Evolutionary conservation across 53 echinoderm and acorn worm genomes (phyloP).

Genomic region (Hippasteria phrygiana): DNA sequence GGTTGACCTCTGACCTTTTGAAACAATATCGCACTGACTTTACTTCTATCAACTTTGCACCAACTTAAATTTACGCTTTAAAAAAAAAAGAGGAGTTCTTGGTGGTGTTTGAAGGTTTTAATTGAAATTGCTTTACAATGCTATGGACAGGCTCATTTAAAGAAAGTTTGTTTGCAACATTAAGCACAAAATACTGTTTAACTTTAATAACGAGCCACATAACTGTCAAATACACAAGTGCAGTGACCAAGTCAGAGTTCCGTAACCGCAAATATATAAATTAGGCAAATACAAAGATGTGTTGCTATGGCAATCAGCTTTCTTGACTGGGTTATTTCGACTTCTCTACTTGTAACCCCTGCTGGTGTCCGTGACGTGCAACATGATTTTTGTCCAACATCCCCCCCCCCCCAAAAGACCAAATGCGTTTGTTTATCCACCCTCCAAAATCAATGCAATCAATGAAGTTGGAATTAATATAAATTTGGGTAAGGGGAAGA

Average conservation of each 20-base stretch:
- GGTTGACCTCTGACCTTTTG: not conserved
- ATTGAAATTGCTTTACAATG: constrained; percentile 55
- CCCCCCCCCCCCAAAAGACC: too few relatives aligned
- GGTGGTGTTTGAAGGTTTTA: constrained; percentile 31
- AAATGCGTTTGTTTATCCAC: not conserved
- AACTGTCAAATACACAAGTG: constrained; percentile 1
- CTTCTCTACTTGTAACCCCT: not conserved
- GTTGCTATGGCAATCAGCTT: not conserved
- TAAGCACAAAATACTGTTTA: constrained; percentile 45
- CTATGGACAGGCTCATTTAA: constrained; percentile 53
- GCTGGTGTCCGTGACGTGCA: not conserved
- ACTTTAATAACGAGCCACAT: constrained; percentile 26
- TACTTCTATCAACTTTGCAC: constrained; percentile 45
- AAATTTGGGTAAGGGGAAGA: too few relatives aligned
- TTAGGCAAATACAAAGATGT: not conserved
- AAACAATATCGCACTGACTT: not conserved
- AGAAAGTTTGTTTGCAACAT: constrained; percentile 30
- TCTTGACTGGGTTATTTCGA: not conserved
- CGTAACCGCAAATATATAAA: not conserved
- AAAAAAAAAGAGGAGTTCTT: constrained; percentile 36
- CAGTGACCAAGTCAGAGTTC: not conserved
- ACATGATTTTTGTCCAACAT: not conserved
- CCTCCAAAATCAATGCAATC: not conserved
- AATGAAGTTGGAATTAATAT: not conserved
- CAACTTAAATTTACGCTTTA: constrained; percentile 32